Conservation (phyloP, 2,113 vertebrate genomes). For the Menura novaehollandiae region DNA sequence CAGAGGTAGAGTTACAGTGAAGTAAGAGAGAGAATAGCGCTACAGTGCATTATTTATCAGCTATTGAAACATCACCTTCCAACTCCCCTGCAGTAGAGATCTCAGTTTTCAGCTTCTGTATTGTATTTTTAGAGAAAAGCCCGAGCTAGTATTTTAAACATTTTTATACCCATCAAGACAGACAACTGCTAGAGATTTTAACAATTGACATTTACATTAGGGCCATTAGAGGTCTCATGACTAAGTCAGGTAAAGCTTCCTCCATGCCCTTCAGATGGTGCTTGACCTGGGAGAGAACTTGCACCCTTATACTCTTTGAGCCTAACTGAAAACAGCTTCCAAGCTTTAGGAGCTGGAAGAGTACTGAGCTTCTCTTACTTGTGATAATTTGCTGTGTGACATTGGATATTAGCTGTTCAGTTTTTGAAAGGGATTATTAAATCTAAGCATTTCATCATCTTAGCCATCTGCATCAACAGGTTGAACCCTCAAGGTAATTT, state of each 20-base stretch:
- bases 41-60: slow-evolving; percentile 60
- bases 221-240: not conserved
- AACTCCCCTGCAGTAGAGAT: not conserved
- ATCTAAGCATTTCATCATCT: not conserved
- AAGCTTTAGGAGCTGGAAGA: not conserved
- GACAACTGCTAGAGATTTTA: not conserved
- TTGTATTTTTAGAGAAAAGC: not conserved
- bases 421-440: not conserved
- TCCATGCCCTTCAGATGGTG: not conserved
- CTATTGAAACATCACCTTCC: not conserved
- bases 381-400: not conserved
- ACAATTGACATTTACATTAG: not conserved
- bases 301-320: not conserved
- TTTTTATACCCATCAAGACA: not conserved
- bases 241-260: not conserved
- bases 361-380: not conserved
- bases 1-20: not conserved
- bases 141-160: not conserved
- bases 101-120: not conserved
- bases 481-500: not conserved
- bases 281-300: not conserved
- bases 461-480: not conserved
- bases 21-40: not conserved
- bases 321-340: not conserved
- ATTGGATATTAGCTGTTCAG: not conserved